These are phyloP conservation scores for Glossophaga mutica DNA, from an alignment of 2,797 vertebrate species.

Conservation along the genomic window DNA sequence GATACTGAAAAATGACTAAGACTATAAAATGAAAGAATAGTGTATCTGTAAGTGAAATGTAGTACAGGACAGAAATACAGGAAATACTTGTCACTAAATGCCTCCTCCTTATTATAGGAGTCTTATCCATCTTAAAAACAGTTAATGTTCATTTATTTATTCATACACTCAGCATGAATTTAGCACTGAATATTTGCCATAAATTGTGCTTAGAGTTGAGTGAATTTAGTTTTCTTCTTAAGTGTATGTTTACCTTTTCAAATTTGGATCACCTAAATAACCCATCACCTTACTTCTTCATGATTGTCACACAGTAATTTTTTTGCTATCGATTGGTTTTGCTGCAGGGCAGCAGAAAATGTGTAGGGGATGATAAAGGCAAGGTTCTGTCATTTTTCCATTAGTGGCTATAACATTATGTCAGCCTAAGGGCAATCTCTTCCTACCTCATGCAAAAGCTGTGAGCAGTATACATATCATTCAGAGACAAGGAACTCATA, in stretches of 20 bases:
- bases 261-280: neutral
- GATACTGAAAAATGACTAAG: neutral
- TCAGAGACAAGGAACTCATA: neutral
- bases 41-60: neutral
- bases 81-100: neutral
- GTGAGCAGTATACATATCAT: rapidly evolving
- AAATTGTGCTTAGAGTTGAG: neutral
- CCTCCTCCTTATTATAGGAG: neutral
- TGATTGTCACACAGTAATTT: neutral
- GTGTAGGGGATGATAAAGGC: neutral
- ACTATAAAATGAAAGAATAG: neutral
- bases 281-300: neutral
- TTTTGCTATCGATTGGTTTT: neutral
- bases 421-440: neutral
- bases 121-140: neutral
- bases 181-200: neutral
- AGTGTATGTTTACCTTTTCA: neutral
- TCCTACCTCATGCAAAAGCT: neutral
- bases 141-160: neutral
- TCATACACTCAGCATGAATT: neutral
- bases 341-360: neutral
- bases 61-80: neutral
- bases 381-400: neutral
- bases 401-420: neutral
- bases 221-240: neutral